Percentiles rank a stretch among this genome's conserved stretches.
phyloP scores from a whole-genome alignment of 2,888 invertebrate genomes.

The Conops quadrifasciatus region DNA sequence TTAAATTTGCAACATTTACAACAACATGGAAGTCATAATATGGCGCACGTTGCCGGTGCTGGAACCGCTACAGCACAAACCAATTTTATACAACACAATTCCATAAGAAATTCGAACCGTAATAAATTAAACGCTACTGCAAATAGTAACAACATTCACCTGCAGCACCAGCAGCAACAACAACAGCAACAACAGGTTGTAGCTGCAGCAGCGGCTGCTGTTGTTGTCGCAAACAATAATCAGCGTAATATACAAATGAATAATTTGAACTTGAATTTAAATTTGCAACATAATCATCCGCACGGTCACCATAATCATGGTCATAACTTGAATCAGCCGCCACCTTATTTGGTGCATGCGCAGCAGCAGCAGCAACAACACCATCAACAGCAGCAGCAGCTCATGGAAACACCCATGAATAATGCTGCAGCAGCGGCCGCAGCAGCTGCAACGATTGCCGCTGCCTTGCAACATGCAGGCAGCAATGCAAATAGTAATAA shows the following conservation, averaged over 20 bases:
- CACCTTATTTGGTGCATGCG: constrained; percentile 68
- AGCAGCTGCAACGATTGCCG: constrained; percentile 68
- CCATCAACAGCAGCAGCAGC: constrained; percentile 48
- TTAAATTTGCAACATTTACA: constrained; percentile 47
- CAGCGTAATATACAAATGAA: constrained; percentile 59
- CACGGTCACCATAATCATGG: constrained; percentile 53
- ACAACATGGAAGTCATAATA: constrained; percentile 5
- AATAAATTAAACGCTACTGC: constrained; percentile 54
- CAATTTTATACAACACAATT: constrained; percentile 61
- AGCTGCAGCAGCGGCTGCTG: constrained; percentile 59
- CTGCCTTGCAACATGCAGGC: constrained; percentile 54
- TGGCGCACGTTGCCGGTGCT: constrained; percentile 33
- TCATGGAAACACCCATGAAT: constrained; percentile 49
- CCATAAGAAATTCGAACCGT: constrained; percentile 61
- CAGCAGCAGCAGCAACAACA: constrained; percentile 44
- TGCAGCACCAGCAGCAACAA: constrained; percentile 54
- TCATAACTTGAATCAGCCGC: constrained; percentile 64
- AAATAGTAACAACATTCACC: constrained; percentile 51
- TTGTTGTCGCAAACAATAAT: constrained; percentile 53
- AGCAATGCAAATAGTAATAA: constrained; percentile 50
- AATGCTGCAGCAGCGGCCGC: constrained; percentile 68
- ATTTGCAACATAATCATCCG: constrained; percentile 44
- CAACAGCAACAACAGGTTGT: constrained; percentile 54
- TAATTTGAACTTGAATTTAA: constrained; percentile 58
- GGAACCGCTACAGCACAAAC: constrained; percentile 43